Conservation (phyloP, 2,113 vertebrate species). For the Bos taurus region DNA sequence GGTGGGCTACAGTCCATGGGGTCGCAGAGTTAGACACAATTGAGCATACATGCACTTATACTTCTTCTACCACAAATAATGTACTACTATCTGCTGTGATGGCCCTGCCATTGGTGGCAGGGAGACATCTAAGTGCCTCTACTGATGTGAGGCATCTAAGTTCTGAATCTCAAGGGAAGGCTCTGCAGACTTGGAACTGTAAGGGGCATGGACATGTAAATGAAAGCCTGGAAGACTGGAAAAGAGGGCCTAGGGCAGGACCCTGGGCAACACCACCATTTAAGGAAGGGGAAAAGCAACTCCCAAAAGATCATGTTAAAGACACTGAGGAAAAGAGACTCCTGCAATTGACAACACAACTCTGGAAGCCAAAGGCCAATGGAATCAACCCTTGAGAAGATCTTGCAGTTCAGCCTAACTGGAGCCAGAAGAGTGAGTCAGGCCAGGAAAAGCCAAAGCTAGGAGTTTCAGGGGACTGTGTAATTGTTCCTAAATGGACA, state of each 20-base stretch:
- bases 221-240: neutral
- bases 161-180: neutral
- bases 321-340: neutral
- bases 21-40: neutral
- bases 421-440: neutral
- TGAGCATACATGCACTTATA: neutral
- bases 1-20: neutral
- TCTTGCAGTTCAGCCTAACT: neutral
- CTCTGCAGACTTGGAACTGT: neutral
- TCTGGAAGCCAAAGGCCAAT: neutral
- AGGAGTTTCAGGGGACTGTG: neutral
- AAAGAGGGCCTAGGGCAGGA: neutral
- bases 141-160: neutral
- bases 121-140: neutral
- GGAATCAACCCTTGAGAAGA: neutral
- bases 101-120: neutral
- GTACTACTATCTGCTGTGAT: neutral
- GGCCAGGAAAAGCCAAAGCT: neutral
- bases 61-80: neutral
- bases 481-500: conserved; percentile 7
- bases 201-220: neutral
- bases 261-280: neutral
- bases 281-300: neutral
- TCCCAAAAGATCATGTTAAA: neutral
- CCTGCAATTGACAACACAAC: neutral